These are phyloP conservation scores for Argyresthia goedartella DNA, from an alignment of 2,888 invertebrate species.

Conservation along the genomic window DNA sequence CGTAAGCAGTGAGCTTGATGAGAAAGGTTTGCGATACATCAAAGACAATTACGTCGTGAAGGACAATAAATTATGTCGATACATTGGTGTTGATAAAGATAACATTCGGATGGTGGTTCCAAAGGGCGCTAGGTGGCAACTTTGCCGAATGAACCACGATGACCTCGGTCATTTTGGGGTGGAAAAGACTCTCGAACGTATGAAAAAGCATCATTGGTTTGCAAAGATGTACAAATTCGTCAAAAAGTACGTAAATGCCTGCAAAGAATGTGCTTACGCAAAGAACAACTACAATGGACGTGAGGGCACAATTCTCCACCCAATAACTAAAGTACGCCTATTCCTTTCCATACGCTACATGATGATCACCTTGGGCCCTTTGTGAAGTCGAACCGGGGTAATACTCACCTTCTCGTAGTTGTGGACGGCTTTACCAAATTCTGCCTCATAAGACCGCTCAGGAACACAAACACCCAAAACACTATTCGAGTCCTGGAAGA, in stretches of 20 bases:
- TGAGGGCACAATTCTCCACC: slow-evolving; percentile 24
- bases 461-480: slow-evolving; percentile 10
- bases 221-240: slow-evolving; percentile 6
- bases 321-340: slow-evolving; percentile 6
- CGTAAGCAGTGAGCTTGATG: too few relatives aligned
- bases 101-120: slow-evolving; percentile 24
- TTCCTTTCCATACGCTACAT: slow-evolving; percentile 7
- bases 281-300: slow-evolving; percentile 21
- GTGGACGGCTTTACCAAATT: slow-evolving; percentile 6
- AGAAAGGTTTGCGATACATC: too few relatives aligned
- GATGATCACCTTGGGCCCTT: slow-evolving; percentile 8
- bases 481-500: too few relatives aligned
- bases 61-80: slow-evolving; percentile 12
- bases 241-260: slow-evolving; percentile 4
- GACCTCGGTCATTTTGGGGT: slow-evolving; percentile 17
- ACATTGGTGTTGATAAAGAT: slow-evolving; percentile 9
- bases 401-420: too few relatives aligned
- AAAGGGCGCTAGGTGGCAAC: slow-evolving; percentile 19
- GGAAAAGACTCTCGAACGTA: slow-evolving; percentile 7
- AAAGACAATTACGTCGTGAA: slow-evolving; percentile 14
- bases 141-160: slow-evolving; percentile 31
- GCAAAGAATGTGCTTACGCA: slow-evolving; percentile 10
- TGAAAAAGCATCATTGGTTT: slow-evolving; percentile 7
- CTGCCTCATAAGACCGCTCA: slow-evolving; percentile 4
- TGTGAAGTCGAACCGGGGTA: slow-evolving; percentile 2